Evolutionary conservation across 2,113 vertebrate genomes (phyloP), one percentile per base, ranked within the genome.

Genomic region (Corydoras sp.): DNA sequence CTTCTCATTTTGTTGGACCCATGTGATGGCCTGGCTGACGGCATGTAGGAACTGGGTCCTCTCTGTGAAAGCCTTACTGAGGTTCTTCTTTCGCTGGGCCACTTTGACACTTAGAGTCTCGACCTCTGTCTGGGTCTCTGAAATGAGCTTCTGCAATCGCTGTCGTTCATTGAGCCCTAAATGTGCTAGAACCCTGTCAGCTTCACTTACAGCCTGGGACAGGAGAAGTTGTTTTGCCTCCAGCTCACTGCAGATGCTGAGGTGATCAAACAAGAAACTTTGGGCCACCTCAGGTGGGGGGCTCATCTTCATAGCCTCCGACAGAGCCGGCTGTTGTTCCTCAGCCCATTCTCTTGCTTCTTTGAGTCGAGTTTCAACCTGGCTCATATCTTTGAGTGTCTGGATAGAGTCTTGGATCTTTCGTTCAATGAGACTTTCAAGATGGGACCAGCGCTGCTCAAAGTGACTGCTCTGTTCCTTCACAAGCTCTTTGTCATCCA

Each of bases 41-140:
- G 92, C 93, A 83, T 94, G 88, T 56, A 98, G 86, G 76, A 99
- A 98, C 83, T 97, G 97, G 0, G 91, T 93, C 61, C 93, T 93
- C 88, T 99, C 95, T 8, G 94, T 97, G 61, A 98, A 84, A 49
- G 93, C 92, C 82, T 98, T 98, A 78, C 93, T 97, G 48, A 98
- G 82, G 76, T 98, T 92, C 77, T 93, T 97, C 75, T 91, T 93
- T 62, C 95, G 88, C 80, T 96, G 95, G 29, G 89, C 83, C 51
- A 96, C 92, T 15, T 92, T 85, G 73, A 93, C 80, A 0, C 91
- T 91, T 61, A 99, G 89, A 55, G 88, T 87, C 53, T 88, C 89
- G 73, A 97, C 83, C 0, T 94, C 94, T 55, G 84, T 84, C 72
- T 98, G 93, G 2, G 93, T 92, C 63, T 92, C 91, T 3, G 86